These are phyloP conservation scores for Podarcis lilfordi DNA, from an alignment of 2,797 vertebrate genomes.

Conservation along the genomic window DNA sequence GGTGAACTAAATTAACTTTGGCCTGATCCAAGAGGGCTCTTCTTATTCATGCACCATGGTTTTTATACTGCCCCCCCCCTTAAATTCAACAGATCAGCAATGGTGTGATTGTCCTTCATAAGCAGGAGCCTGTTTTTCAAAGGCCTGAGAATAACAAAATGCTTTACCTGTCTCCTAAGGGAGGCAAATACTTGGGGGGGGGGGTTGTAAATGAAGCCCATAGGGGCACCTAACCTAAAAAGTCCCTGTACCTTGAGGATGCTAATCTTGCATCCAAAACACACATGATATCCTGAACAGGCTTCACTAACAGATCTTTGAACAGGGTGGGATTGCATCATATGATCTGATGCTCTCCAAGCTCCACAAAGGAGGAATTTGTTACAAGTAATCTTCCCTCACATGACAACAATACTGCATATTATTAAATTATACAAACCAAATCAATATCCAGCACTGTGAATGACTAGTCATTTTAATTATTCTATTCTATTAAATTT, in stretches of 20 bases:
- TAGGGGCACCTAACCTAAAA: no score
- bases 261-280: not conserved
- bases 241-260: not conserved
- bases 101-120: not conserved
- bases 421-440: not conserved
- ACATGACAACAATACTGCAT: not conserved
- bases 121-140: not conserved
- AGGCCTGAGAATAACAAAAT: not conserved
- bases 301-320: not conserved
- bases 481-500: no score
- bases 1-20: no score
- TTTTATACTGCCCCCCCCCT: no score
- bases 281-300: not conserved
- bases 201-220: not conserved
- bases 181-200: not conserved
- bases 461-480: not conserved
- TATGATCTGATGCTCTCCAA: no score
- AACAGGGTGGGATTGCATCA: not conserved
- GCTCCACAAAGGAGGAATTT: not conserved
- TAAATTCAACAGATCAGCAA: not conserved
- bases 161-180: not conserved
- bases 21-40: not conserved
- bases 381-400: not conserved
- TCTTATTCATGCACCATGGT: not conserved
- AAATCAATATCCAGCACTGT: not conserved